Base-by-base conservation (phyloP, 2,113 vertebrate genomes). In the Cathartes aura region DNA sequence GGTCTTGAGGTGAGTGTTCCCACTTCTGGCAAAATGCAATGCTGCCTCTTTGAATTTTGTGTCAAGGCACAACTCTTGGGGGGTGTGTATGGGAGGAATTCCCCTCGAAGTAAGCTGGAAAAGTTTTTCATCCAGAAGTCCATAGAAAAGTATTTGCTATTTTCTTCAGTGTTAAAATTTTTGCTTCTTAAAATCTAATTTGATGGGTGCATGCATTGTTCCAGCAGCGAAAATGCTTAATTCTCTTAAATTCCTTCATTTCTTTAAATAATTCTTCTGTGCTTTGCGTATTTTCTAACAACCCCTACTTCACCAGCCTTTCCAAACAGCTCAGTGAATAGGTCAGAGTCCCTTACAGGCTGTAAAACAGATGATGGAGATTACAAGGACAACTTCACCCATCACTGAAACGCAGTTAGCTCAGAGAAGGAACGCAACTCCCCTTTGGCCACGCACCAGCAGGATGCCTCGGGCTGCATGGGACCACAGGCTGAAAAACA, bases 401-500 rank as follows among this genome's bases (percentile, higher is more conserved):
- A 4, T 16, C 15, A 10, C 27, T 34, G 38, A 36, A 47, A 23
- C 0, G 1, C 11, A 24, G 13, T 7, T 52, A 34, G 23, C 43
- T 40, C 8, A 0, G 67, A 24, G 53, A 14, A 29, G 73, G 55
- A 11, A 40, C 2, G 34, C 17, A 23, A 34, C 47, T 24, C 47
- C 66, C 16, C 29, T 32, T 22, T 0, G 8, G 12, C 23, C 15
- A 0, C 0, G 26, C 27, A 10, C 12, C 9, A 3, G 32, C 18
- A 12, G 26, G 32, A 27, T 29, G 21, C 13, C 24, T 32, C 13
- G 0, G 3, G 47, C 47, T 10, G 47, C 27, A 1, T 24, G 62
- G 62, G 43, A 14, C 17, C 4, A 1, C 16, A n/a, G 58, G 4
- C 24, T 40, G 73, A 9, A 12, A 36, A 79, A 9, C 15, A 3